phyloP scores from a whole-genome alignment of 2,113 vertebrate species.

The Talpa occidentalis region DNA sequence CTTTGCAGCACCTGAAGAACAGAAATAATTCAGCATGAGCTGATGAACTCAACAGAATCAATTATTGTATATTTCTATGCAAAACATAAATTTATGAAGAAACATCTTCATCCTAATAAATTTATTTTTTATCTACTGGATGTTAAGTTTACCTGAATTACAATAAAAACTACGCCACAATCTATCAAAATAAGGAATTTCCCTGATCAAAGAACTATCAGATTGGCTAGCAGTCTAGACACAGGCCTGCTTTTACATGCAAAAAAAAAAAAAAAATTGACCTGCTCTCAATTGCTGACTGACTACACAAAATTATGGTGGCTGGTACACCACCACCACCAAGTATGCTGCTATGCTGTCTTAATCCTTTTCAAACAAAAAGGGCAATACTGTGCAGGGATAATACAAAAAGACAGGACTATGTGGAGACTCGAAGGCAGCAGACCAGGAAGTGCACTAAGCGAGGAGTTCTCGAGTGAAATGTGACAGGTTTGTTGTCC shows the following conservation, averaged over 20 bases:
- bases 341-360: background rate
- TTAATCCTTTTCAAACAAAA: background rate
- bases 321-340: background rate
- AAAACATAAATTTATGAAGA: background rate
- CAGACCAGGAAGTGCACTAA: background rate
- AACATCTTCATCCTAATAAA: background rate
- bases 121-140: background rate
- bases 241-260: background rate
- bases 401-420: background rate
- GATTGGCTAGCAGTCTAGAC: background rate
- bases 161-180: background rate
- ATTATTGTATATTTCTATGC: background rate
- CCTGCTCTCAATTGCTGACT: background rate
- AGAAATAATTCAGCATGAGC: conserved; percentile 50
- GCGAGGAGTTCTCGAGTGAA: background rate
- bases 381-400: background rate
- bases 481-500: background rate
- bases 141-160: conserved; percentile 1
- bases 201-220: background rate
- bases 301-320: background rate
- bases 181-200: background rate
- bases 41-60: background rate
- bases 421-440: background rate
- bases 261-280: too few species aligned
- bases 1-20: conserved; percentile 91